These are phyloP conservation scores for Cyrtonyx montezumae DNA, from an alignment of 2,113 vertebrate genomes.

Conservation along the genomic window DNA sequence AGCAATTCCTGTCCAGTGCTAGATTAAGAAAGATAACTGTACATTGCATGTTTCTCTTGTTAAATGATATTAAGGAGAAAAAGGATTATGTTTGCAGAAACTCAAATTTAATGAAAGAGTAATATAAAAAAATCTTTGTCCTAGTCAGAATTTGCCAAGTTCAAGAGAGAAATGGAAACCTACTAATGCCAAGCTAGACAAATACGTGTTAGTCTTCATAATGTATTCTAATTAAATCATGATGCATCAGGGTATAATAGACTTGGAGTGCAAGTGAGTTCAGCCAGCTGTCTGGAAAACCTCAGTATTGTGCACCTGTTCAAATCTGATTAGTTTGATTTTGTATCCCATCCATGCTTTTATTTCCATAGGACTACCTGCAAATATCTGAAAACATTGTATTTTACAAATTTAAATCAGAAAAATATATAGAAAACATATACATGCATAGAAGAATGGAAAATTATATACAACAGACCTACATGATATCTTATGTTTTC, in stretches of 20 bases:
- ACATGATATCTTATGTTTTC: not conserved
- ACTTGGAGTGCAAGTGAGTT: constrained; percentile 41
- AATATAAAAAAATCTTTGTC: not conserved
- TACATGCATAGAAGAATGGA: not conserved
- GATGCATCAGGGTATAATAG: constrained; percentile 39
- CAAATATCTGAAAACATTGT: not conserved
- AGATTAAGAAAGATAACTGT: not conserved
- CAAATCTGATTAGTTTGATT: constrained; percentile 42
- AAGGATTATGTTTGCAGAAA: not conserved
- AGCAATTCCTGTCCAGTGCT: not conserved
- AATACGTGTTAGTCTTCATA: constrained; percentile 47
- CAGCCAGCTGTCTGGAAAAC: constrained; percentile 67
- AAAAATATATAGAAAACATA: not conserved
- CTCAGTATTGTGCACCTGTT: constrained; percentile 53
- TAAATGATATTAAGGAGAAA: not conserved
- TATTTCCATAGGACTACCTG: not conserved
- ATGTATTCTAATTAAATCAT: constrained; percentile 38
- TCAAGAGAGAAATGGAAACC: constrained; percentile 15
- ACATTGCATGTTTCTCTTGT: not conserved
- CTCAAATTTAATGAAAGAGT: not conserved
- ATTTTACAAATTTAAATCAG: not conserved
- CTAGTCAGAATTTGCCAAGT: constrained; percentile 1
- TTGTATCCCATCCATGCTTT: not conserved
- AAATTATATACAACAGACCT: not conserved
- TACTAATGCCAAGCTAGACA: constrained; percentile 28